Evolutionary conservation across 2,113 vertebrate genomes (phyloP).

Genomic region (Barnardius zonarius): DNA sequence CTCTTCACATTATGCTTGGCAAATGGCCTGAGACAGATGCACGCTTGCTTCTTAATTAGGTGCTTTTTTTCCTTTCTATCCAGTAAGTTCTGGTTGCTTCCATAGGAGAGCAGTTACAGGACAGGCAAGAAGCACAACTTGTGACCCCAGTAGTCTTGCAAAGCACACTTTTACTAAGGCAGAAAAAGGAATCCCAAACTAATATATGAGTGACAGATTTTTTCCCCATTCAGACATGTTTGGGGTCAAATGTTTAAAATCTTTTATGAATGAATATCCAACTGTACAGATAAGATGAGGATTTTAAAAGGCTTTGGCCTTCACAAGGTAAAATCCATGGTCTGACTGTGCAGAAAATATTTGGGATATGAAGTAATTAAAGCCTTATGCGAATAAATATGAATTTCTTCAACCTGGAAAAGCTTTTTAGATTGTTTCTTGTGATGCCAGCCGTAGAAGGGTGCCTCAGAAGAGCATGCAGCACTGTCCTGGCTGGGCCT

Average conservation of each 20-base stretch:
- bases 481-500: neutral
- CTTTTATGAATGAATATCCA: neutral
- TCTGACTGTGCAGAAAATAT: neutral
- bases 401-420: neutral
- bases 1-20: slow-evolving; percentile 54
- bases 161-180: neutral
- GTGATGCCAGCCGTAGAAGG: neutral
- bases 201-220: neutral
- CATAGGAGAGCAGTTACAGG: neutral
- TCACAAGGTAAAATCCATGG: neutral
- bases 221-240: neutral
- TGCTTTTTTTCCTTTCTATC: neutral
- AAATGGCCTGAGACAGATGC: slow-evolving; percentile 66
- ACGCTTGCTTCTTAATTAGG: slow-evolving; percentile 49
- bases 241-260: neutral
- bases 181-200: neutral
- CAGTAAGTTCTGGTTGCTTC: neutral
- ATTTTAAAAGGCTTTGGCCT: neutral
- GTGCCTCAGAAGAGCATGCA: neutral
- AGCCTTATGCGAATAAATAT: neutral
- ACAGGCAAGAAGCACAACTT: neutral
- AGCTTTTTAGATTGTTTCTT: neutral
- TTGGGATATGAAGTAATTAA: neutral
- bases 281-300: neutral
- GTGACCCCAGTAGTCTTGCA: neutral